phyloP scores from a whole-genome alignment of 2,113 vertebrate species.

The Tor tambroides region DNA sequence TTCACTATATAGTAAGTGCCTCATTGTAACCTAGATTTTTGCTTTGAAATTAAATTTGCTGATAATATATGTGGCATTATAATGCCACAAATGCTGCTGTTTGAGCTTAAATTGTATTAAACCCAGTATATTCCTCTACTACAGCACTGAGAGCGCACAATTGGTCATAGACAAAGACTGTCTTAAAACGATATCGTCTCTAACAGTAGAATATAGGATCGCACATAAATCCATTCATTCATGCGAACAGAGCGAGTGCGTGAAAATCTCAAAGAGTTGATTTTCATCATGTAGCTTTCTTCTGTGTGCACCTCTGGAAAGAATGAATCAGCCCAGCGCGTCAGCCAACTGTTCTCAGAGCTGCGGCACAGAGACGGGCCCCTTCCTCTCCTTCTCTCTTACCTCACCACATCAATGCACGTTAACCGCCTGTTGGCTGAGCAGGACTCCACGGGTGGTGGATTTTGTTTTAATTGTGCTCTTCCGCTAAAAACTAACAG shows the following conservation, averaged over 20 bases:
- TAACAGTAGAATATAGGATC: not conserved
- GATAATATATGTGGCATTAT: not conserved
- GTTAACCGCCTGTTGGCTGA: slow-evolving; percentile 62
- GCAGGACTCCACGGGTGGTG: slow-evolving; percentile 59
- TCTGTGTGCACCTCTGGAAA: slow-evolving; percentile 60
- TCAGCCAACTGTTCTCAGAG: slow-evolving; percentile 50
- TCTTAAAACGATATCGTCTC: not conserved
- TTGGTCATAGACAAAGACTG: not conserved
- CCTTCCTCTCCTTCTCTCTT: slow-evolving; percentile 15
- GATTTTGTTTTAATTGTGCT: slow-evolving; percentile 71
- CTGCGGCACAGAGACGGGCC: not conserved
- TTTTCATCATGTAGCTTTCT: slow-evolving; percentile 24
- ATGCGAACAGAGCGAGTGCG: not conserved
- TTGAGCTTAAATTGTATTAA: not conserved
- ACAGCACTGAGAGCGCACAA: not conserved
- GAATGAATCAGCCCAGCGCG: slow-evolving; percentile 54
- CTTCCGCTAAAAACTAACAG: slow-evolving; percentile 64
- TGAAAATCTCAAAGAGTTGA: not conserved
- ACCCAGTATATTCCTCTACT: not conserved
- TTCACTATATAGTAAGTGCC: not conserved
- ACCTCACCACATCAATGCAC: slow-evolving; percentile 55
- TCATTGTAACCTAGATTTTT: not conserved
- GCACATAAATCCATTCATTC: not conserved
- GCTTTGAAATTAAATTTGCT: not conserved
- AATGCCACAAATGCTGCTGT: not conserved